Conservation (phyloP, 2,888 invertebrate genomes). For the Lacanobia oleracea region DNA sequence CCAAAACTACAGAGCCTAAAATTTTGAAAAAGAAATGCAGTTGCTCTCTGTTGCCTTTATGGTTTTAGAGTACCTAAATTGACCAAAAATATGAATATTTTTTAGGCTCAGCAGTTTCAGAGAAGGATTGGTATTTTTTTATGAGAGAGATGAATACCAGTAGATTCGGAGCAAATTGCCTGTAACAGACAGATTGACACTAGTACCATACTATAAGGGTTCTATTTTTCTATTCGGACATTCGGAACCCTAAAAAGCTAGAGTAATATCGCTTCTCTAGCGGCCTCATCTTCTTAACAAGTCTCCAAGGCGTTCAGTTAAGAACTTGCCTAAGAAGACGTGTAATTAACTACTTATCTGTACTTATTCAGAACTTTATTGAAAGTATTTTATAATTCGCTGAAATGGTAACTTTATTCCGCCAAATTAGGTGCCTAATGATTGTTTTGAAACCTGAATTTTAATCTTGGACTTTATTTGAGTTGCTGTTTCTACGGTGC, state of each 20-base stretch:
- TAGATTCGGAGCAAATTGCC: background rate
- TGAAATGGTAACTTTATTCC: slow-evolving; percentile 3
- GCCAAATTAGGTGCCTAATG: slow-evolving; percentile 1
- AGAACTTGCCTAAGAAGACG: slow-evolving; percentile 38
- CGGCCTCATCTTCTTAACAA: background rate
- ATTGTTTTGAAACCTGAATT: background rate
- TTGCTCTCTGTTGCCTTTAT: no score
- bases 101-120: no score
- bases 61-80: no score
- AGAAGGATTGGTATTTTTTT: no score
- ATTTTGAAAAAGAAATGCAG: no score
- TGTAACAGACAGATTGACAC: no score
- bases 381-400: background rate
- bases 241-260: background rate
- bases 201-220: no score
- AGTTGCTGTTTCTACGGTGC: background rate
- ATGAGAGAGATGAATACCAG: background rate
- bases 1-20: no score
- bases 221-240: no score
- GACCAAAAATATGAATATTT: no score
- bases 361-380: slow-evolving; percentile 18
- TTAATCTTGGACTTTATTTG: background rate
- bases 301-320: slow-evolving; percentile 20
- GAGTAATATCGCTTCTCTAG: slow-evolving; percentile 21
- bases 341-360: slow-evolving; percentile 36